Evolutionary conservation across 1,140 invertebrate species (phyloP), one percentile per base, ranked within the genome.

Genomic region (Ceratina calcarata): DNA sequence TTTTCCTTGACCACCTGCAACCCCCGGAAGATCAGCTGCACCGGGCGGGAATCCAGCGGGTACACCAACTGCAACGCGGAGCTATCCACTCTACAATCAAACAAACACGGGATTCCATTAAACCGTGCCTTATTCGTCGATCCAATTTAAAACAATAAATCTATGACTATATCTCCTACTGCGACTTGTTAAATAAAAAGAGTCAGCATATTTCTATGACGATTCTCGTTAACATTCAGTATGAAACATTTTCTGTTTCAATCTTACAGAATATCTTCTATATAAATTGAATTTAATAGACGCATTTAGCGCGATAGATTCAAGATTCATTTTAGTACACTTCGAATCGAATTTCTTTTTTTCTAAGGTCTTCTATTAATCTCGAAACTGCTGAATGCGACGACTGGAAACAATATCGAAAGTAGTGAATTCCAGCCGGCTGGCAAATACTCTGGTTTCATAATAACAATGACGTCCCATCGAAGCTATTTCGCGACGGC

Each of bases 21-120:
- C 83, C 95, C 95, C 83, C 94, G 94, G 92, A 97, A 97, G 83
- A 95, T 94, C 84, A 97, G 91, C 90, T 96, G 95, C 87, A 96
- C 92, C 58, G 95, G 95, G 79, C 95, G 91, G 77, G 94, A 91
- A 89, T 92, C 91, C 89, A 92, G 83, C 80, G 91, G 91, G 86
- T 90, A 91, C 65, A 90, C 90, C 83, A 92, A 89, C 82, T 92
- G 91, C 85, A 92, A 83, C 80, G 90, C 89, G 83, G 91, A 91
- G 85, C 90, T 91, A 91, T 92, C 91, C 90, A 92, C 91, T 91
- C 91, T 92, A 89, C 10, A 75, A 81, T 68, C 2, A 68, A 27
- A 57, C 10, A 6, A 58, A 58, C 7, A 7, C 27, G 10, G 24
- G 3, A 20, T 45, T 65, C 2, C 60, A 15, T 66, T 22, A 55